Evolutionary conservation across 1,140 invertebrate genomes (phyloP).

Genomic region (Micrasema longulum): DNA sequence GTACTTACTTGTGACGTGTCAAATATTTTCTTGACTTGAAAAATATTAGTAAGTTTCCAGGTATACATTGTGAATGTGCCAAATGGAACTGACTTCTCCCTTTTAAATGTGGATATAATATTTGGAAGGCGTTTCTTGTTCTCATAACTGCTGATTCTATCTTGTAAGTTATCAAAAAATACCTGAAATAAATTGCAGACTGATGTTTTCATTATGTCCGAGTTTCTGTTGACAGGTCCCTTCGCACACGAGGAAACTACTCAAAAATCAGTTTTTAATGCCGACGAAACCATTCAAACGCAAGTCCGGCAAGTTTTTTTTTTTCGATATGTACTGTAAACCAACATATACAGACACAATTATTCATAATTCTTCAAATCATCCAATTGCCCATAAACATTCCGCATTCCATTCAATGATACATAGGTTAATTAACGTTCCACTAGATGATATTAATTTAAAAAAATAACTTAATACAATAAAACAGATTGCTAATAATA

Average conservation of each 20-base stretch:
- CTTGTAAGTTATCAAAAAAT: constrained; percentile 80
- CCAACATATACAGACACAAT: too few relatives aligned
- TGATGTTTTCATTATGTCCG: background rate
- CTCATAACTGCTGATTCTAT: constrained; percentile 74
- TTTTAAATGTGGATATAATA: constrained; percentile 69
- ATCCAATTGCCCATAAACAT: too few relatives aligned
- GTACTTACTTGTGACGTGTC: constrained; percentile 73
- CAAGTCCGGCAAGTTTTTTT: too few relatives aligned
- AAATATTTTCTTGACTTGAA: constrained; percentile 83
- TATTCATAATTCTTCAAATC: too few relatives aligned
- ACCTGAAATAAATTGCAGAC: constrained; percentile 58
- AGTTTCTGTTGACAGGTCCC: background rate
- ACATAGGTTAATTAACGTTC: too few relatives aligned
- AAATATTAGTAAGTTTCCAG: constrained; percentile 80
- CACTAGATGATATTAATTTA: too few relatives aligned
- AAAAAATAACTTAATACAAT: too few relatives aligned
- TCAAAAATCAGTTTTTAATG: too few relatives aligned
- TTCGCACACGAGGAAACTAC: background rate
- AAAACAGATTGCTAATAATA: too few relatives aligned
- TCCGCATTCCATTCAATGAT: too few relatives aligned
- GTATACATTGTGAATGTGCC: constrained; percentile 80
- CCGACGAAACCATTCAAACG: too few relatives aligned
- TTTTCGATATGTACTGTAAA: too few relatives aligned
- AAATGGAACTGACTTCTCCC: constrained; percentile 74
- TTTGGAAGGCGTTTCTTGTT: constrained; percentile 79